Evolutionary conservation across 2,888 invertebrate genomes (phyloP).

Genomic region (Meghimatium bilineatum): DNA sequence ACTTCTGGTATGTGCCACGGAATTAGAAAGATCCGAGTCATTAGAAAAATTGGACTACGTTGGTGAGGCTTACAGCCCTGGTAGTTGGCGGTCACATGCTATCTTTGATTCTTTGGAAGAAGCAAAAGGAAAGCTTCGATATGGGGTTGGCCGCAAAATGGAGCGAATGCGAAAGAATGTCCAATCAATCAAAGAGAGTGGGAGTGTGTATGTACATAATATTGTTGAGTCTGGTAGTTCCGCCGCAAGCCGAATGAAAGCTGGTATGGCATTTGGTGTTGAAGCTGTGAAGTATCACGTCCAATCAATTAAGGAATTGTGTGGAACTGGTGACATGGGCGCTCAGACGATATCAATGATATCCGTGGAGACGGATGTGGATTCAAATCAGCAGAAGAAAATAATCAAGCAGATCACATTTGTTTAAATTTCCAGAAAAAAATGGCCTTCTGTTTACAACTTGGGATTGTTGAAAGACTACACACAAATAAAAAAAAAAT

Average conservation of each 20-base stretch:
- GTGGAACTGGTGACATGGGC: conserved; percentile 74
- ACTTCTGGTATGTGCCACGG: conserved; percentile 53
- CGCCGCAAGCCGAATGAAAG: conserved; percentile 67
- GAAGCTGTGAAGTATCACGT: conserved; percentile 73
- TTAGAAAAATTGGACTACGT: conserved; percentile 62
- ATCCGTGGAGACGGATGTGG: conserved; percentile 71
- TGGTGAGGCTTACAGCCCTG: conserved; percentile 47
- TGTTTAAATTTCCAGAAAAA: conserved; percentile 45
- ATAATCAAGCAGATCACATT: conserved; percentile 67
- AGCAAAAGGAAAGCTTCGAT: conserved; percentile 63
- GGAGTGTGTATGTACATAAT: conserved; percentile 67
- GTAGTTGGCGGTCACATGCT: conserved; percentile 56
- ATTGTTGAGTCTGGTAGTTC: conserved; percentile 68
- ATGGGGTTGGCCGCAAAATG: conserved; percentile 67
- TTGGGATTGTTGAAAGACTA: too few relatives aligned
- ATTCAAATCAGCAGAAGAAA: conserved; percentile 63
- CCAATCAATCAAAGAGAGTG: conserved; percentile 58
- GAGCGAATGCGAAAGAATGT: conserved; percentile 66
- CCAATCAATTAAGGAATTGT: conserved; percentile 74
- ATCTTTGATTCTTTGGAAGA: conserved; percentile 70
- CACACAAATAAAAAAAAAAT: too few relatives aligned
- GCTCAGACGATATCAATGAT: conserved; percentile 73
- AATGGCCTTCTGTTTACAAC: too few relatives aligned
- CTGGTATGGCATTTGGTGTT: conserved; percentile 70
- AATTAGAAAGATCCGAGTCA: conserved; percentile 52